These are phyloP conservation scores for Burhinus bistriatus DNA, from an alignment of 2,113 vertebrate genomes.

Conservation along the genomic window DNA sequence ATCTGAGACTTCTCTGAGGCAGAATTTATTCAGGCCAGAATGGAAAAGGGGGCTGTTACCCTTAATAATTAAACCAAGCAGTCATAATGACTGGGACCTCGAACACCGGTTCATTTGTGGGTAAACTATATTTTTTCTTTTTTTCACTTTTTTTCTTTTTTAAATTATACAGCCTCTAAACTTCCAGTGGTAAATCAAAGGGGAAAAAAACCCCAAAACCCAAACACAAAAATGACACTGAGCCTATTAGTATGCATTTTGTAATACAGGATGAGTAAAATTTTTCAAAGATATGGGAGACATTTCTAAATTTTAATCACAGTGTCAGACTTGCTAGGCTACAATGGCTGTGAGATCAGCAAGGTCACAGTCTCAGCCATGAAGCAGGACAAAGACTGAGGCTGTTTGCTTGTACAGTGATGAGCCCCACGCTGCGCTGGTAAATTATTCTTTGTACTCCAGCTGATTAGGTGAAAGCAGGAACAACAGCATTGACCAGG, in stretches of 20 bases:
- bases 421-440: neutral
- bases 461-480: neutral
- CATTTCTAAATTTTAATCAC: neutral
- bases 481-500: neutral
- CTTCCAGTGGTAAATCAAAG: neutral
- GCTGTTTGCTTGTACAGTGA: neutral
- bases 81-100: neutral
- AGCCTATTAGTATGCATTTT: neutral
- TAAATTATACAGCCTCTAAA: neutral
- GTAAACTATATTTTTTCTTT: neutral
- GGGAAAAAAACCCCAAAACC: neutral
- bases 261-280: neutral
- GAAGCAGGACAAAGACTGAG: neutral
- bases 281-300: neutral
- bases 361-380: neutral
- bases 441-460: neutral
- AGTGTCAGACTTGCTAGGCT: neutral
- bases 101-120: neutral
- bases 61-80: neutral
- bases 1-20: neutral
- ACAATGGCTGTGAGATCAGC: neutral
- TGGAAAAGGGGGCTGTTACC: neutral
- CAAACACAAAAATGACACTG: neutral
- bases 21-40: neutral
- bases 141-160: rapidly evolving